Evolutionary conservation across 2,797 vertebrate genomes (phyloP).

Genomic region (Sebastes taczanowskii): DNA sequence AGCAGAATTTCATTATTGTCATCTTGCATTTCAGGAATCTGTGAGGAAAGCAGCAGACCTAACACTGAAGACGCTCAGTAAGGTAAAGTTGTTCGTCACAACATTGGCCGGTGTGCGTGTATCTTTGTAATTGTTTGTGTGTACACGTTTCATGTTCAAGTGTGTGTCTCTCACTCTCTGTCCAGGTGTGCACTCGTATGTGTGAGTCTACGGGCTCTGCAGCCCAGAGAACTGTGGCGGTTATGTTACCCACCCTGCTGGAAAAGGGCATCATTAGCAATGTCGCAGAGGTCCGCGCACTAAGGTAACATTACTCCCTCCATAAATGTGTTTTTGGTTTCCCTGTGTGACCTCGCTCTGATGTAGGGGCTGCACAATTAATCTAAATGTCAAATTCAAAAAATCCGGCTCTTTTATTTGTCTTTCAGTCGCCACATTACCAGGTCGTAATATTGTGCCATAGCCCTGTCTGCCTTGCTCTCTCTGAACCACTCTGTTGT

Average conservation of each 20-base stretch:
- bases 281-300: constrained; percentile 93
- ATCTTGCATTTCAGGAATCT: constrained; percentile 87
- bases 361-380: too few relatives aligned
- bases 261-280: constrained; percentile 96
- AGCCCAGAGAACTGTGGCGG: constrained; percentile 90
- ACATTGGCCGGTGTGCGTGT: neutral
- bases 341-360: neutral
- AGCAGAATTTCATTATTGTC: neutral
- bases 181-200: constrained; percentile 94
- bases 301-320: constrained; percentile 84
- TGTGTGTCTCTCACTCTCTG: constrained; percentile 10
- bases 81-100: constrained; percentile 80
- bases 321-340: neutral
- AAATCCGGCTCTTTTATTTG: neutral
- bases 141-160: neutral
- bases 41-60: constrained; percentile 96
- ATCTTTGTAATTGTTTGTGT: neutral
- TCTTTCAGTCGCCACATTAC: neutral
- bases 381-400: too few relatives aligned
- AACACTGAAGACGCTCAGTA: constrained; percentile 96
- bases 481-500: neutral
- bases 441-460: neutral
- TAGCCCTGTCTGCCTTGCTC: neutral
- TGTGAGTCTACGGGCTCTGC: constrained; percentile 91
- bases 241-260: constrained; percentile 92